These are phyloP conservation scores for Rhipidura dahli DNA, from an alignment of 2,113 vertebrate genomes.

Conservation along the genomic window DNA sequence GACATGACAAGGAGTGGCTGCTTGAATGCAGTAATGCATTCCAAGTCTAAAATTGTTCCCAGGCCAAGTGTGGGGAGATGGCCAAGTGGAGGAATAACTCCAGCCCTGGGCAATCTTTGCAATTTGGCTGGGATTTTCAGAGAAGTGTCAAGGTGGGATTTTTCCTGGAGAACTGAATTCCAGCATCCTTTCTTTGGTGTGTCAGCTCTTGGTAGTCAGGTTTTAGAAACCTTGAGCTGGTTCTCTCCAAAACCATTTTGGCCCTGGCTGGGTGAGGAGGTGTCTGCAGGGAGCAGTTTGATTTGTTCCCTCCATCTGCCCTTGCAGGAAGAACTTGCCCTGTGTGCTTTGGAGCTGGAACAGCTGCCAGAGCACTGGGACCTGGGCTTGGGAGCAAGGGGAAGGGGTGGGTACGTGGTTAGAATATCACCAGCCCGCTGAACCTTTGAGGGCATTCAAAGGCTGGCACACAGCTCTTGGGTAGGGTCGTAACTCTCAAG, in stretches of 20 bases:
- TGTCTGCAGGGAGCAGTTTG: not conserved
- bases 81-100: not conserved
- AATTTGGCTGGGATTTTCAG: not conserved
- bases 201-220: not conserved
- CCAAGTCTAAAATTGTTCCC: not conserved
- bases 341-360: not conserved
- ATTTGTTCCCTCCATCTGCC: not conserved
- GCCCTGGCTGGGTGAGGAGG: not conserved
- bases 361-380: not conserved
- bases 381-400: not conserved
- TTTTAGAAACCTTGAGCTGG: not conserved
- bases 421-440: not conserved
- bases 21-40: not conserved
- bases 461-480: not conserved
- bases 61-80: not conserved
- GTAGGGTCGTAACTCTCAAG: not conserved
- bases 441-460: not conserved
- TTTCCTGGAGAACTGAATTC: not conserved
- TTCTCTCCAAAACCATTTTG: not conserved
- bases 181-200: not conserved
- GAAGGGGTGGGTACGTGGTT: not conserved
- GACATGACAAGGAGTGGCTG: not conserved
- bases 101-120: not conserved
- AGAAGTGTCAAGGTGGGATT: not conserved
- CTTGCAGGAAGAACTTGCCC: not conserved